Evolutionary conservation across 2,797 vertebrate genomes (phyloP).

Genomic region (Arrhamphus sclerolepis): DNA sequence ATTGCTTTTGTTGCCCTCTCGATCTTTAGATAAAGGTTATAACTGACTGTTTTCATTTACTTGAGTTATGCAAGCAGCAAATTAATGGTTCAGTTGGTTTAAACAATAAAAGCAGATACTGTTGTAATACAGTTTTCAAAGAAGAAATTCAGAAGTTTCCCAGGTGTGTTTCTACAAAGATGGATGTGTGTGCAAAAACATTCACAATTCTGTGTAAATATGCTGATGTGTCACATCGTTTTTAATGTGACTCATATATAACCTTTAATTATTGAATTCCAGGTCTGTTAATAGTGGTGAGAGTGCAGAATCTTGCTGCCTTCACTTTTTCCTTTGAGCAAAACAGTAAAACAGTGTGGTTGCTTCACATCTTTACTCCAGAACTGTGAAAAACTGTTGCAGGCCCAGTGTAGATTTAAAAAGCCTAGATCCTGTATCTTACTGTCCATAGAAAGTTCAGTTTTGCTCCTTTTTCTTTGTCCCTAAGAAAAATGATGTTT

Average conservation of each 20-base stretch:
- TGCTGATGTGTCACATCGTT: constrained; percentile 20
- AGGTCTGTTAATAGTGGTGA: constrained; percentile 22
- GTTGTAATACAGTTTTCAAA: constrained; percentile 33
- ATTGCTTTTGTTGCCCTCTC: constrained; percentile 14
- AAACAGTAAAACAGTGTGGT: constrained; percentile 4
- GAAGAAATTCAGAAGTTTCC: constrained; percentile 13
- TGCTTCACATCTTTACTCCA: background rate
- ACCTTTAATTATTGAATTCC: constrained; percentile 49
- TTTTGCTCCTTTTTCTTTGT: no score
- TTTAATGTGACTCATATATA: constrained; percentile 59
- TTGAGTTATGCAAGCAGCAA: constrained; percentile 9
- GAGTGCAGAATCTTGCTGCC: background rate
- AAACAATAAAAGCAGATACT: constrained; percentile 36
- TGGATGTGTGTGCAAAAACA: constrained; percentile 2
- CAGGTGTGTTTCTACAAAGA: constrained; percentile 8
- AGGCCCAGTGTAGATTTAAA: background rate
- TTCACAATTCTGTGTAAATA: constrained; percentile 8
- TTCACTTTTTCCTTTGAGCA: constrained; percentile 5
- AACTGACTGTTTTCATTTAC: constrained; percentile 26
- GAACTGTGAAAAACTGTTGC: background rate
- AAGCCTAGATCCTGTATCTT: background rate
- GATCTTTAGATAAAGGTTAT: background rate
- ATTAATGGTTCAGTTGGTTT: constrained; percentile 15
- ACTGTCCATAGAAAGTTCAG: background rate
- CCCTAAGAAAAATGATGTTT: no score